Conservation (phyloP, 2,797 vertebrate species). For the Graptemys geographica region DNA sequence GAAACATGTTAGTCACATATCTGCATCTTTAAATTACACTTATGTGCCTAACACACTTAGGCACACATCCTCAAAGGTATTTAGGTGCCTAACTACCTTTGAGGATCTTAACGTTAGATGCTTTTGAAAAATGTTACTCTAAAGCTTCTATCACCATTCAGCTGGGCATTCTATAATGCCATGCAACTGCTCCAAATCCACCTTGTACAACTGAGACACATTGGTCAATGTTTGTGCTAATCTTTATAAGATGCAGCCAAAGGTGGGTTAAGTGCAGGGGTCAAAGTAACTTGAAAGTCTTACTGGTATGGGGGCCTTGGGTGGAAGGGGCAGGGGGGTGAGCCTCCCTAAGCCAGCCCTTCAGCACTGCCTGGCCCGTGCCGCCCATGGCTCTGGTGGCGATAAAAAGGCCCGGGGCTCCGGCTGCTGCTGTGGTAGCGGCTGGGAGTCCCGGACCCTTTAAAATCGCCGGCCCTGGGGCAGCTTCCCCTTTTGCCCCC, state of each 20-base stretch:
- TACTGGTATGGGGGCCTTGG: no score
- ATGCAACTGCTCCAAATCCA: not conserved
- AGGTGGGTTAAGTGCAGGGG: not conserved
- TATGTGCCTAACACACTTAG: not conserved
- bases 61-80: not conserved
- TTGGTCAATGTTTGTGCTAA: not conserved
- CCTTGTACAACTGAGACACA: not conserved
- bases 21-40: not conserved
- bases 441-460: no score
- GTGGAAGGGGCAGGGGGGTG: no score
- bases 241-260: not conserved
- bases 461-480: no score
- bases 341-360: no score
- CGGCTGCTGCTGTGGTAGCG: no score
- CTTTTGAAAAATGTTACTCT: not conserved
- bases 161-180: not conserved
- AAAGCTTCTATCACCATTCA: not conserved
- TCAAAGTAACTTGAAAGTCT: no score
- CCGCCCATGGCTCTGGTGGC: accelerated
- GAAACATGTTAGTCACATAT: not conserved
- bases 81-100: not conserved
- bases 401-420: no score
- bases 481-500: no score
- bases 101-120: not conserved
- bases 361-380: no score